phyloP scores from a whole-genome alignment of 2,797 vertebrate species.

The Pangasius krempfi region DNA sequence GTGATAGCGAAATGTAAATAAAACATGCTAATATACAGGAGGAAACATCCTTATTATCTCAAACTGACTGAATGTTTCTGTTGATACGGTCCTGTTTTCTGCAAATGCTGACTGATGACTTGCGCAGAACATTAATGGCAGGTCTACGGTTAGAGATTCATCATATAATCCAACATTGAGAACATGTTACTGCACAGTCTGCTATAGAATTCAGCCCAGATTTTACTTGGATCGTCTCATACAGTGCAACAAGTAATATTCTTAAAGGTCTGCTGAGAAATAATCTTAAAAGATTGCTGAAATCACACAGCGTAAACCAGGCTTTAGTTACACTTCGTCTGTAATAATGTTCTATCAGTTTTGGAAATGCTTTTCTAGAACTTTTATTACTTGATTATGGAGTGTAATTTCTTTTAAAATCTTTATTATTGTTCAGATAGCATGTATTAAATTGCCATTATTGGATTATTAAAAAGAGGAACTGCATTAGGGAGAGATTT shows the following conservation, averaged over 20 bases:
- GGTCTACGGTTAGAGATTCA: not conserved
- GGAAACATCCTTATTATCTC: not conserved
- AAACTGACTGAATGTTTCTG: not conserved
- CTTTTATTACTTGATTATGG: slow-evolving; percentile 10
- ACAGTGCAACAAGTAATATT: not conserved
- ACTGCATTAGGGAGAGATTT: slow-evolving; percentile 2
- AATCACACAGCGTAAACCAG: not conserved
- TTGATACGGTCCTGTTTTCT: not conserved
- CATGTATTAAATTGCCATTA: slow-evolving; percentile 33
- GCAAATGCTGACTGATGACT: not conserved
- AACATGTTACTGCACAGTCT: not conserved
- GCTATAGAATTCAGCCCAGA: not conserved
- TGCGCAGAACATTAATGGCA: not conserved
- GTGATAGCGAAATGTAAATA: not conserved
- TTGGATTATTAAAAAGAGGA: slow-evolving; percentile 37
- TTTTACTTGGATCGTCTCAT: not conserved
- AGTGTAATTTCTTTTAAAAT: slow-evolving; percentile 16
- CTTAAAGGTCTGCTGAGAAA: not conserved
- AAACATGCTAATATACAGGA: not conserved
- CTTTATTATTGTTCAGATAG: slow-evolving; percentile 43
- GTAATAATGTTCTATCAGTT: not conserved
- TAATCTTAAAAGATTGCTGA: not conserved
- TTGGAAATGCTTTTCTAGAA: not conserved
- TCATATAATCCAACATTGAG: not conserved
- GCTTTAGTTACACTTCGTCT: slow-evolving; percentile 1